Base-by-base conservation (phyloP, 2,888 invertebrate species). In the Agonum fuliginosum region DNA sequence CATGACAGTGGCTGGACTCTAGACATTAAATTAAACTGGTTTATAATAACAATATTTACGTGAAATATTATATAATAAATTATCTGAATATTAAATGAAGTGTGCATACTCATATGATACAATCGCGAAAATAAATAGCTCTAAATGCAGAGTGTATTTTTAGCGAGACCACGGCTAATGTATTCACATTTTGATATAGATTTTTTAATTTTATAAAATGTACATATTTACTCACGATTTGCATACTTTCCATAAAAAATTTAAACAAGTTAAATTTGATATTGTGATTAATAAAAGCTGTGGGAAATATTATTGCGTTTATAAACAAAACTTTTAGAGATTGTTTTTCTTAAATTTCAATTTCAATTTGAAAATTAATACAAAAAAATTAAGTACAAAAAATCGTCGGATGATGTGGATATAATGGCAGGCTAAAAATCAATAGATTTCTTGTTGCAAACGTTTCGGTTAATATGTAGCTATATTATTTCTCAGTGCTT, bases 131-230 rank as follows among this genome's bases (percentile, higher is more conserved):
- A 51, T 51, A 51, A 51, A 51, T 51, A 51, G 24, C 51, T 51
- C n/a, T 22, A 51, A 51, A 51, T 24, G 51, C 8, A 8, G n/a
- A 20, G 51, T 51, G 20, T 51, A 51, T 51, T 51, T 51, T 51
- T 51, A 51, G 51, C 20, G n/a, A n/a, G 19, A 1, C 14, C 4
- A 12, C 6, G 51, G n/a, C n/a, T 58, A 58, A 58, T 58, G 30
- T 30, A 58, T 58, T 58, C 58, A 58, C 30, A 58, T 58, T 58
- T 27, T 58, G 17, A 30, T 58, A 58, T 14, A 58, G 58, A 58
- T 58, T 58, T 58, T 54, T 58, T 58, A 58, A 58, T 58, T 58
- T 30, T 58, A 30, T 30, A 30, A 30, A 58, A 58, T 58, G 30
- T 30, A 58, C 58, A 58, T 58, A 58, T 58, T 58, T 30, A 30